A percentile compares a stretch with the other conserved stretches of the same genome.
These are phyloP conservation scores for Gryllus longicercus DNA, from an alignment of 2,888 invertebrate species.

Conservation along the genomic window DNA sequence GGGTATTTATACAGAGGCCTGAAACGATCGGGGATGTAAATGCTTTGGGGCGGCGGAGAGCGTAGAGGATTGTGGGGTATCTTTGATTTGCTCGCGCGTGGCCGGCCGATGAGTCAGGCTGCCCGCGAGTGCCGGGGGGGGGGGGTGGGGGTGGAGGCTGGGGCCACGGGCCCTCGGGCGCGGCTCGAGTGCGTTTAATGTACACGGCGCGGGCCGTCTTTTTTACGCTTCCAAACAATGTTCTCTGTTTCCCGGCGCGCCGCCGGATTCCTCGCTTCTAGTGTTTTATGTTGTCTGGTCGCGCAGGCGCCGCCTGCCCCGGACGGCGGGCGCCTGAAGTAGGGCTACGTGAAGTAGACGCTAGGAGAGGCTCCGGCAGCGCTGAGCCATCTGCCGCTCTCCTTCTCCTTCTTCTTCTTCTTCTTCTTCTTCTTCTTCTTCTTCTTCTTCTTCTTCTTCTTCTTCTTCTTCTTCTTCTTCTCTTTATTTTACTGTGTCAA, in stretches of 20 bases:
- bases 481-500: too few species aligned
- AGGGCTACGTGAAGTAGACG: too few species aligned
- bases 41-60: too few species aligned
- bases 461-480: too few species aligned
- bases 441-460: too few species aligned
- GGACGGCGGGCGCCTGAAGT: neutral
- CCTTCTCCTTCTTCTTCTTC: too few species aligned
- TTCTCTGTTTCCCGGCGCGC: neutral
- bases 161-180: neutral
- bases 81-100: neutral
- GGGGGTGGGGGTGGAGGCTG: too few species aligned
- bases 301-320: neutral
- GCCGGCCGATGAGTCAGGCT: neutral
- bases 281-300: neutral
- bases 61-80: neutral
- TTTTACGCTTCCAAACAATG: conserved; percentile 17
- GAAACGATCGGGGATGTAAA: neutral
- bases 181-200: conserved; percentile 7
- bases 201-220: neutral
- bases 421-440: too few species aligned
- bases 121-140: neutral
- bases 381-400: too few species aligned
- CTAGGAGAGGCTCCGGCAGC: too few species aligned
- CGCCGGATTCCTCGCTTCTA: neutral
- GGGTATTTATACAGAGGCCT: neutral